Conservation (phyloP, 2,113 vertebrate species). For the Polyodon spathula region DNA sequence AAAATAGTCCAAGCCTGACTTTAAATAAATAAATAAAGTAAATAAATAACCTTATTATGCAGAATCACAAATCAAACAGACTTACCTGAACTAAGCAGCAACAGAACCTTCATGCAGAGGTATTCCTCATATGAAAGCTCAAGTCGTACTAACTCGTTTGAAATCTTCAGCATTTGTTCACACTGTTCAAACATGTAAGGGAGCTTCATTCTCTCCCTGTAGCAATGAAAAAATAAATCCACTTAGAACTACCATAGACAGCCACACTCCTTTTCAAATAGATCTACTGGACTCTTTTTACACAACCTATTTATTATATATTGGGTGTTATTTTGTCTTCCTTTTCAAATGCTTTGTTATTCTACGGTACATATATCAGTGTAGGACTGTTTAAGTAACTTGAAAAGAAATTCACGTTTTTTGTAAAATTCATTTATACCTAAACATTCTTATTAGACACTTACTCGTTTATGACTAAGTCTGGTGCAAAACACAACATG, state of each 20-base stretch:
- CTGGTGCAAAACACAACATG: constrained; percentile 86
- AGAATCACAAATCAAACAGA: constrained; percentile 11
- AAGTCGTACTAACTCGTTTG: constrained; percentile 79
- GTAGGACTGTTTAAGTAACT: too few relatives aligned
- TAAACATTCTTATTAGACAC: constrained; percentile 28
- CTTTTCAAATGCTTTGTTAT: too few relatives aligned
- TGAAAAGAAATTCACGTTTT: neutral
- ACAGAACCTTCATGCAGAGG: constrained; percentile 95
- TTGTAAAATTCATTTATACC: too few relatives aligned
- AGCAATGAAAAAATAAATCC: neutral
- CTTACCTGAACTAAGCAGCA: constrained; percentile 92
- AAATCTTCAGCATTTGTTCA: constrained; percentile 86
- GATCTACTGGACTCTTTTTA: too few relatives aligned
- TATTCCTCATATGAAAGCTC: constrained; percentile 95
- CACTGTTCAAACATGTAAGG: constrained; percentile 92
- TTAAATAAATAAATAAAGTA: neutral
- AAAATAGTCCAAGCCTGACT: too few relatives aligned
- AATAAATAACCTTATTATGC: neutral
- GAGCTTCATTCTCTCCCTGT: constrained; percentile 83
- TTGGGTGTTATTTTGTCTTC: too few relatives aligned
- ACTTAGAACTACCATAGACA: neutral
- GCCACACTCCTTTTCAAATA: too few relatives aligned
- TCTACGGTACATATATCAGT: too few relatives aligned
- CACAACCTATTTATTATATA: too few relatives aligned
- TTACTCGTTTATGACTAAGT: constrained; percentile 86